Conservation (phyloP, 2,113 vertebrate species). For the Pavo muticus region DNA sequence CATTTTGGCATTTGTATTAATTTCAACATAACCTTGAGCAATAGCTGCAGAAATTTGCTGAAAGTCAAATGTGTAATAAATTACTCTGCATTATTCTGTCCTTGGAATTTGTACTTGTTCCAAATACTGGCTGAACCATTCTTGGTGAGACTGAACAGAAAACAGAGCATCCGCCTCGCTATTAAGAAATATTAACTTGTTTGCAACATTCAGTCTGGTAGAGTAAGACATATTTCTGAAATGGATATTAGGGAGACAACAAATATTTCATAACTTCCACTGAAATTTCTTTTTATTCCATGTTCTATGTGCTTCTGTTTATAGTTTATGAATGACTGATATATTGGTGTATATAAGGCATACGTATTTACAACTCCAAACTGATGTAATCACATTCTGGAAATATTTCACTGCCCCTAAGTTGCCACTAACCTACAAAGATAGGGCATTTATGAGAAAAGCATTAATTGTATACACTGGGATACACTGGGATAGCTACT, state of each 20-base stretch:
- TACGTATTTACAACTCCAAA: not conserved
- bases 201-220: not conserved
- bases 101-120: not conserved
- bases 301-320: not conserved
- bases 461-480: not conserved
- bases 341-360: not conserved
- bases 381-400: not conserved
- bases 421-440: not conserved
- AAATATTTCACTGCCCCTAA: not conserved
- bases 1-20: not conserved
- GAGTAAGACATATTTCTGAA: not conserved
- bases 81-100: not conserved
- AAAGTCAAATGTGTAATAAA: constrained; percentile 16
- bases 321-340: not conserved
- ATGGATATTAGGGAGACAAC: not conserved
- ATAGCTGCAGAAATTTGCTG: not conserved
- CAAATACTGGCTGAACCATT: not conserved
- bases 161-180: constrained; percentile 6
- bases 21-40: constrained; percentile 5
- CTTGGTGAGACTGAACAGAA: not conserved
- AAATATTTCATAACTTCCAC: not conserved
- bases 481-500: rapidly evolving
- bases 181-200: not conserved
- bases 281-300: not conserved
- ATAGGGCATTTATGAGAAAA: not conserved